Evolutionary conservation across 2,888 invertebrate species (phyloP), one percentile per base, ranked within the genome.

Genomic region (Apomyelois bistriatella): DNA sequence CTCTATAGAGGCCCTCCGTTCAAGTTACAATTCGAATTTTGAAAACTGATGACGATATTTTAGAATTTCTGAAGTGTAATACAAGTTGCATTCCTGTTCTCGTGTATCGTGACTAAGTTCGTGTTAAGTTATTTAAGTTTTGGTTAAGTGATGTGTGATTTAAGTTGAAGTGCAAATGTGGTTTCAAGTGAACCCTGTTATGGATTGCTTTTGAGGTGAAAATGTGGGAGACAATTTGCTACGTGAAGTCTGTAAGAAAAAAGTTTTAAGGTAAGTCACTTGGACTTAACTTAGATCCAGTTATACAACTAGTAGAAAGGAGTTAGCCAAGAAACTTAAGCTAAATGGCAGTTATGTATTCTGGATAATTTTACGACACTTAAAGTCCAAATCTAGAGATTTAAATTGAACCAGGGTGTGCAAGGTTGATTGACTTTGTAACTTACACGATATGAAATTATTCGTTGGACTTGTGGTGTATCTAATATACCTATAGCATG

Each of bases 181-280:
- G 60, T 65, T 64, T 64, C 62, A 61, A 64, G 54, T 60, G 56
- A 58, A 60, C 59, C 61, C 61, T 60, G 32, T 72, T 71, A 79
- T 85, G 85, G 58, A 73, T 76, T 77, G 71, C 63, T 64, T 66
- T 70, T 69, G 59, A 70, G 65, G 64, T 78, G 70, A 86, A 84
- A 76, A 89, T 88, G 88, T 82, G 83, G 83, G 76, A 78, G 66
- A 78, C 76, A 68, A 74, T 83, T 68, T 83, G 85, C 73, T 85
- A 77, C 74, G 77, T 81, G 55, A 89, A 88, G 75, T 84, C 86
- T 67, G 89, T 90, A 57, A 79, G 89, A 72, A 90, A 90, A 89
- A 90, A 90, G 87, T 61, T 62, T 70, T 68, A 85, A 86, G 81
- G 85, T 87, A 61, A 78, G 85, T 58, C 43, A 50, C 38, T 53